Percentiles rank a stretch among this genome's conserved stretches.
Evolutionary conservation across 1,140 invertebrate genomes (phyloP).

Genomic region (Bombus haemorrhoidalis): DNA sequence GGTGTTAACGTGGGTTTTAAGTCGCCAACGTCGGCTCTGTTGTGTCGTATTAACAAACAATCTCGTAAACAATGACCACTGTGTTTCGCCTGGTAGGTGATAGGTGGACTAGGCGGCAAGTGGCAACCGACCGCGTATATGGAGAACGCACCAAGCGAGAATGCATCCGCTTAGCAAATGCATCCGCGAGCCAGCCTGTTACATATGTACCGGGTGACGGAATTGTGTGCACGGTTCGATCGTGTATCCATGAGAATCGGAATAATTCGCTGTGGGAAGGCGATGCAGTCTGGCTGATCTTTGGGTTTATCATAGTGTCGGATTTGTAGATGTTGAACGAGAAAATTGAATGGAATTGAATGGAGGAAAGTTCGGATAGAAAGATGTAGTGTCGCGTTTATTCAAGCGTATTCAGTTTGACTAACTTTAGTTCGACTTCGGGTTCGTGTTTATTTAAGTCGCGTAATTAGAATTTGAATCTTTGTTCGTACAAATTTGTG

Average conservation of each 20-base stretch:
- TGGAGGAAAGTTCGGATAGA: no score
- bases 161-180: constrained; percentile 62
- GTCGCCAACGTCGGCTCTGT: constrained; percentile 11
- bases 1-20: constrained; percentile 35
- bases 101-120: constrained; percentile 61
- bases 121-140: constrained; percentile 44
- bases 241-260: not conserved
- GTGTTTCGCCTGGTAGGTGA: constrained; percentile 58
- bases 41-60: constrained; percentile 54
- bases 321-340: no score
- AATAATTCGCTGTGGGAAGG: not conserved
- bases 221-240: not conserved
- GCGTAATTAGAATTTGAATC: no score
- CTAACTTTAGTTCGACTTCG: no score
- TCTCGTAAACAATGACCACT: constrained; percentile 66
- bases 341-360: no score
- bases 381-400: no score
- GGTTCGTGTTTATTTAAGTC: no score
- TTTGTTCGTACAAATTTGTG: no score
- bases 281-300: no score
- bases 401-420: no score
- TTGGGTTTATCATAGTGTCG: no score
- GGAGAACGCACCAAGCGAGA: constrained; percentile 51
- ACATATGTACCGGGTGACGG: constrained; percentile 62
- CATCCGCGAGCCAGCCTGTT: constrained; percentile 50